Percentiles rank a stretch among this genome's conserved stretches.
These are phyloP conservation scores for Nipponia nippon DNA, from an alignment of 2,113 vertebrate genomes.

Conservation along the genomic window DNA sequence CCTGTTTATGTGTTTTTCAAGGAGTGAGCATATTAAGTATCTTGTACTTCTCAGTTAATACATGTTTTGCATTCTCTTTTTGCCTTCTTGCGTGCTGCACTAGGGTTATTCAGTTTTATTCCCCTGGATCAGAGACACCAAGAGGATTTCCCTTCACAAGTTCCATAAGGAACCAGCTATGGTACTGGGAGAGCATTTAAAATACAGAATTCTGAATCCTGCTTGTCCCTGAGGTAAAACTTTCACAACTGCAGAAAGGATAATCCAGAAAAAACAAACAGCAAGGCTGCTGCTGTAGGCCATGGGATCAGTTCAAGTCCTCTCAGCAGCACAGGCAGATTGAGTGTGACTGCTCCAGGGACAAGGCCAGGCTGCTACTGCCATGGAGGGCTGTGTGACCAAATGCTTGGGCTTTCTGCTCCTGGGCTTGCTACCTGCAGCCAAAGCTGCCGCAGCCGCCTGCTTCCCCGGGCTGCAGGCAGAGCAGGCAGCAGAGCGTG, in stretches of 20 bases:
- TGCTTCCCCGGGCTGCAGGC: background rate
- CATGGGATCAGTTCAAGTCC: background rate
- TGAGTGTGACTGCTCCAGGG: background rate
- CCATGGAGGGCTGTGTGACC: background rate
- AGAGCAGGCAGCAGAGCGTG: accelerated
- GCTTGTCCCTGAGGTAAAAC: background rate
- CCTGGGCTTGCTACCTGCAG: background rate
- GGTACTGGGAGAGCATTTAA: background rate
- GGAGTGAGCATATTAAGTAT: background rate
- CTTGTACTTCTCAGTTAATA: background rate
- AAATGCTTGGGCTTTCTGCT: background rate
- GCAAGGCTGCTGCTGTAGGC: background rate
- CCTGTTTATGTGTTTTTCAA: background rate
- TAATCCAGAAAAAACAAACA: background rate
- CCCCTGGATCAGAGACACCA: background rate
- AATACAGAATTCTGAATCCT: background rate
- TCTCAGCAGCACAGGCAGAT: background rate
- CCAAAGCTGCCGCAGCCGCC: background rate
- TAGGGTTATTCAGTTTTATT: background rate
- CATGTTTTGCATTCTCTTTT: background rate
- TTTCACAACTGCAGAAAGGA: background rate
- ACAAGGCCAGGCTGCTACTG: background rate
- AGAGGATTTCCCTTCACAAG: background rate
- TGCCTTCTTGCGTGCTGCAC: background rate
- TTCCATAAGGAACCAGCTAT: background rate